Conservation (phyloP, 2,113 vertebrate species). For the Bufo bufo region DNA sequence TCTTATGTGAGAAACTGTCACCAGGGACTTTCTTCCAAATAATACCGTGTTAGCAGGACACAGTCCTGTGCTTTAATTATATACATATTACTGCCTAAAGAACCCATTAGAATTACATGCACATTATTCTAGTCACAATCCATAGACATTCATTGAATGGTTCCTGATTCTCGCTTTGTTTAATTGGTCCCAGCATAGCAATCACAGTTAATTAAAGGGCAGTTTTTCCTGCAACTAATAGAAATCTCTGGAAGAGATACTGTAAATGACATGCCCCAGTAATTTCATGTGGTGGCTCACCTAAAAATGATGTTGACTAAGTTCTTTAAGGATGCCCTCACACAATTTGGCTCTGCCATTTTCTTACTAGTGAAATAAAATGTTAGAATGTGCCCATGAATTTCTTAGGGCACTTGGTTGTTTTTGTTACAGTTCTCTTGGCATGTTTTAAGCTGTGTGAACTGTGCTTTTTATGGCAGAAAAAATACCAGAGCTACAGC, state of each 20-base stretch:
- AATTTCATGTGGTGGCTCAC: background rate
- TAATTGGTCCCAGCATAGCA: conserved; percentile 25
- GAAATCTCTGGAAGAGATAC: background rate
- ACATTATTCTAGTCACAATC: conserved; percentile 28
- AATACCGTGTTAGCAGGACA: background rate
- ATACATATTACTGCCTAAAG: conserved; percentile 25
- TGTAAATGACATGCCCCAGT: background rate
- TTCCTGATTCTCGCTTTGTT: conserved; percentile 23
- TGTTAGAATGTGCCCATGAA: too few relatives aligned
- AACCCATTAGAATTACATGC: conserved; percentile 10
- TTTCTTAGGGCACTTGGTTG: too few relatives aligned
- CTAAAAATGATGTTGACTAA: background rate
- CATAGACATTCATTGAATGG: conserved; percentile 22
- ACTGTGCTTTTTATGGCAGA: too few relatives aligned
- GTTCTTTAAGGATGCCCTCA: background rate
- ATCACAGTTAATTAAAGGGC: conserved; percentile 43
- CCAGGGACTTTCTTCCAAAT: background rate
- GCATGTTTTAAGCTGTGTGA: too few relatives aligned
- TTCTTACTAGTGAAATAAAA: too few relatives aligned
- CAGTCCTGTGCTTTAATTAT: background rate
- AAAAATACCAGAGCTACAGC: too few relatives aligned
- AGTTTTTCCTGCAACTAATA: background rate
- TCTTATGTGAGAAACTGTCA: background rate
- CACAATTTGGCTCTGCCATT: background rate
- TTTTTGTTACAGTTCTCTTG: too few relatives aligned